A percentile compares a stretch with the other conserved stretches of the same genome.
These are phyloP conservation scores for Pantherophis guttatus DNA, from an alignment of 2,113 vertebrate species.

Conservation along the genomic window DNA sequence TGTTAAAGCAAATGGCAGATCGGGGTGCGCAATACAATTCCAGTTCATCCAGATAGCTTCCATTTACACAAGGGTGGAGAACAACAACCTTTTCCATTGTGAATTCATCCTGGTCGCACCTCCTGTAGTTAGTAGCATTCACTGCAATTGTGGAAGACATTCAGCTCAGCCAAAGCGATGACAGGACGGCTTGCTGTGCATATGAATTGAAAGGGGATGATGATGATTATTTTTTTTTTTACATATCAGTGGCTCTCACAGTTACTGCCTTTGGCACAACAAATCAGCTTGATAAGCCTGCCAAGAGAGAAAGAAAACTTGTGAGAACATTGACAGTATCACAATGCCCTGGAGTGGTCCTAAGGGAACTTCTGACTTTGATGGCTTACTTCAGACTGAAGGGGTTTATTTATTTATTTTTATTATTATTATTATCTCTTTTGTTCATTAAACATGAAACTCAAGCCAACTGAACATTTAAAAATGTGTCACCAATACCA, in stretches of 20 bases:
- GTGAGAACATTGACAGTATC: background rate
- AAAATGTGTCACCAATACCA: too few relatives aligned
- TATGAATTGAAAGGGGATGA: background rate
- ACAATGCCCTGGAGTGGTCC: background rate
- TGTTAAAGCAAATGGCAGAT: constrained; percentile 22
- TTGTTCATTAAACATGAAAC: too few relatives aligned
- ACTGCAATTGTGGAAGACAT: background rate
- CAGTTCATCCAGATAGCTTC: constrained; percentile 19
- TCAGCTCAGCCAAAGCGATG: background rate
- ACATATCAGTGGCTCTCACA: background rate
- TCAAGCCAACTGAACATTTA: too few relatives aligned
- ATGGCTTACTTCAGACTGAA: background rate
- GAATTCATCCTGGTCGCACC: background rate
- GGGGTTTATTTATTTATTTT: background rate
- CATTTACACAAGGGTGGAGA: background rate
- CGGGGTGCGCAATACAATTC: background rate
- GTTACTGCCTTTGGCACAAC: background rate
- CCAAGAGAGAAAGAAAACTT: background rate
- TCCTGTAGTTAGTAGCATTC: background rate
- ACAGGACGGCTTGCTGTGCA: background rate
- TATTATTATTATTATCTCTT: too few relatives aligned
- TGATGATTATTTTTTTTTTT: background rate
- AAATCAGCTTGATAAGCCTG: background rate
- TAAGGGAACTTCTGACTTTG: background rate
- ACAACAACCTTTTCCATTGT: background rate